Percentiles rank a stretch among this genome's conserved stretches.
phyloP scores from a whole-genome alignment of 2,113 vertebrate genomes.

The Rhizomys pruinosus region DNA sequence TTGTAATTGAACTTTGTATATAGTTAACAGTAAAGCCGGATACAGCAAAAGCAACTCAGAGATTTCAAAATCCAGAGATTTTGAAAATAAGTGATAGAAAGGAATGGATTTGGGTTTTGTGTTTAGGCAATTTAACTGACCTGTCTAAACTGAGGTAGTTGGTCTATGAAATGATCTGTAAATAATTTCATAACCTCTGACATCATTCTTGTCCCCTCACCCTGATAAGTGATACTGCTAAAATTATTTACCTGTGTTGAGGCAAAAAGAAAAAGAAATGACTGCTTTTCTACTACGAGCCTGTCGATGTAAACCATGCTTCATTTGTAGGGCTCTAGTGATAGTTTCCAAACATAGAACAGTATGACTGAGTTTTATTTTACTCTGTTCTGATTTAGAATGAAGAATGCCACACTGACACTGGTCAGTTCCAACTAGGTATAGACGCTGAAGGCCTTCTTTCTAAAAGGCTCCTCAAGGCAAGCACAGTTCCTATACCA shows the following conservation, averaged over 20 bases:
- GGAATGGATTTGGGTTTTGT: neutral
- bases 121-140: neutral
- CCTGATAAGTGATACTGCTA: neutral
- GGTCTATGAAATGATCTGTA: neutral
- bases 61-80: neutral
- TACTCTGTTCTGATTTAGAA: neutral
- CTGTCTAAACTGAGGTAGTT: neutral
- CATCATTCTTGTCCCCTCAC: neutral
- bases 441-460: neutral
- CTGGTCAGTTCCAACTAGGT: neutral
- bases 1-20: neutral
- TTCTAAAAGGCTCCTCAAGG: neutral
- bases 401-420: neutral
- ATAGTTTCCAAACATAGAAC: neutral
- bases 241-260: neutral
- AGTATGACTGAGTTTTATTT: neutral
- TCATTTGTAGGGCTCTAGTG: neutral
- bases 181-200: neutral
- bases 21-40: constrained; percentile 13
- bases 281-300: neutral
- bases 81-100: neutral
- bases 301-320: neutral
- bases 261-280: neutral
- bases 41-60: neutral
- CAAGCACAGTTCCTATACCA: neutral